Percentiles rank a stretch among this genome's conserved stretches.
These are phyloP conservation scores for Petrolisthes cinctipes DNA, from an alignment of 2,888 invertebrate species.

Conservation along the genomic window DNA sequence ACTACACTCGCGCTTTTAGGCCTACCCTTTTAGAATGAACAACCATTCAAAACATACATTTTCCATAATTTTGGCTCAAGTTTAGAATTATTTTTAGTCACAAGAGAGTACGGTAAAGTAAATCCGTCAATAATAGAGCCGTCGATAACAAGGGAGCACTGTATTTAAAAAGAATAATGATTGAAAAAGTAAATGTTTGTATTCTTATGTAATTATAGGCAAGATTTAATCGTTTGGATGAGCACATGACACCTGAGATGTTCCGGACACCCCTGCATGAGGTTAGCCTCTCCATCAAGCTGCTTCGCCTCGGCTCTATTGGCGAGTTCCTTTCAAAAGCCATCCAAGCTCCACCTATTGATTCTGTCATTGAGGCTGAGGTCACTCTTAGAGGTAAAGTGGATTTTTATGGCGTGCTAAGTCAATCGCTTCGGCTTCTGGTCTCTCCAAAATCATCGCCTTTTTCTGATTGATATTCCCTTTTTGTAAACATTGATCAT, in stretches of 20 bases:
- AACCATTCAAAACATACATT: too few relatives aligned
- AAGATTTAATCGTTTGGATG: conserved; percentile 80
- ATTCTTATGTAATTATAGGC: conserved; percentile 70
- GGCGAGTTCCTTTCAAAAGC: conserved; percentile 93
- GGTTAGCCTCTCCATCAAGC: conserved; percentile 89
- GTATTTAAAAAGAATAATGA: background rate
- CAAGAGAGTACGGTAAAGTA: too few relatives aligned
- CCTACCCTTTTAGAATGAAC: too few relatives aligned
- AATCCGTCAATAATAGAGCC: background rate
- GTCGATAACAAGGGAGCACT: background rate
- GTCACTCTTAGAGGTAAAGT: conserved; percentile 71
- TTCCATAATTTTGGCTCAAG: too few relatives aligned
- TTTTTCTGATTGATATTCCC: too few relatives aligned
- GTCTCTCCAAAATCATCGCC: too few relatives aligned
- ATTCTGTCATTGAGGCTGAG: conserved; percentile 98
- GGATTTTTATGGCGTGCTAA: too few relatives aligned
- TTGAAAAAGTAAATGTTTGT: background rate
- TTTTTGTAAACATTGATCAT: too few relatives aligned
- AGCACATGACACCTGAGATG: conserved; percentile 97
- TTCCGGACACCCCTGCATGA: conserved; percentile 97
- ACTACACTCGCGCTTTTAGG: too few relatives aligned
- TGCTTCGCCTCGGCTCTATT: conserved; percentile 90
- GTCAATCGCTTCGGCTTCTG: too few relatives aligned
- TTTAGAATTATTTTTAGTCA: too few relatives aligned
- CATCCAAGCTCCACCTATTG: conserved; percentile 77